phyloP scores from a whole-genome alignment of 2,113 vertebrate species.

The Sphaerodactylus townsendi region DNA sequence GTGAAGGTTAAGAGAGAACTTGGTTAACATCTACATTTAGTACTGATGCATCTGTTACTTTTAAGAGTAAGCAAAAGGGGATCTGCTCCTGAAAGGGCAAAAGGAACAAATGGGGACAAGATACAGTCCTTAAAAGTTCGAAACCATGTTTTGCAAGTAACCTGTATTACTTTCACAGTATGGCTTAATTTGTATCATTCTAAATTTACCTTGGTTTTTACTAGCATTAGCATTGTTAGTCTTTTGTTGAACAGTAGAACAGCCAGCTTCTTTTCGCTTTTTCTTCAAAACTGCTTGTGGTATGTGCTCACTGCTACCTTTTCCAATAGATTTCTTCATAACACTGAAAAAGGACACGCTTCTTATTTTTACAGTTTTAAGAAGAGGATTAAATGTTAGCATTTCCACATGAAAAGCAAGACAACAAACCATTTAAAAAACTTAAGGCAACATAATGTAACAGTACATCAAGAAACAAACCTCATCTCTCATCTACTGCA shows the following conservation, averaged over 20 bases:
- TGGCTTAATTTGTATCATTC: not conserved
- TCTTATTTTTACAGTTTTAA: constrained; percentile 39
- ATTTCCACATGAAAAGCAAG: not conserved
- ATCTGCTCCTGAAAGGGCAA: too few species aligned
- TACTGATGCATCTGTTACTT: too few species aligned
- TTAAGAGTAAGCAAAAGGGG: too few species aligned
- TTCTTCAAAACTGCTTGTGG: constrained; percentile 73
- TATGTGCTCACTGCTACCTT: constrained; percentile 75
- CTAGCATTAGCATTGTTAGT: constrained; percentile 70
- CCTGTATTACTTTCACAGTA: not conserved
- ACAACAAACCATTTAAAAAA: not conserved
- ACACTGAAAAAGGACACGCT: constrained; percentile 71
- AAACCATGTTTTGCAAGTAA: not conserved
- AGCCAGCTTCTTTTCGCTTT: constrained; percentile 63
- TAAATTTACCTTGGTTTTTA: constrained; percentile 82
- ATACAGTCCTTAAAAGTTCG: not conserved
- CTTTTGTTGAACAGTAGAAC: constrained; percentile 72
- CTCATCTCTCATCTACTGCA: not conserved
- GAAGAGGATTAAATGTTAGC: constrained; percentile 16
- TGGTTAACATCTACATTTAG: too few species aligned
- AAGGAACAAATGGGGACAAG: too few species aligned
- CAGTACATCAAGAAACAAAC: not conserved
- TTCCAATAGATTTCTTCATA: constrained; percentile 75
- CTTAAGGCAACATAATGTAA: not conserved
- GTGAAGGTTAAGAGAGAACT: too few species aligned